Conservation (phyloP, 2,113 vertebrate species). For the Gymnorhina tibicen region DNA sequence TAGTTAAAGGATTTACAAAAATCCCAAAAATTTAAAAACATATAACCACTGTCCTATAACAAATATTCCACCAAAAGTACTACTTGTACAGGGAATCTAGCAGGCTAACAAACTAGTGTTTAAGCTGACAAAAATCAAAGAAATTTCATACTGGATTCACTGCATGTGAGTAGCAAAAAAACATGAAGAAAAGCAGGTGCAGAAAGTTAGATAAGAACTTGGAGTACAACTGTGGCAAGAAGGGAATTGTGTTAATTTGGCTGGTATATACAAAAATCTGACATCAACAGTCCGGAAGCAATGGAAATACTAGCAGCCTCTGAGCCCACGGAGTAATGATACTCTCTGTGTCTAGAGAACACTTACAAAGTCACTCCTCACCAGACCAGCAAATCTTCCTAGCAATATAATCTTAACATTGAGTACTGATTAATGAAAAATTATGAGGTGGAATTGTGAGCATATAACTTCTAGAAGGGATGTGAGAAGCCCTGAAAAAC, state of each 20-base stretch:
- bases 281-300: not conserved
- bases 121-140: not conserved
- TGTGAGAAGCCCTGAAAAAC: not conserved
- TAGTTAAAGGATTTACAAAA: not conserved
- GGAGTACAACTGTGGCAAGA: not conserved
- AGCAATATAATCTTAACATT: not conserved
- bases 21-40: not conserved
- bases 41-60: not conserved
- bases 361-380: not conserved
- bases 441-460: not conserved
- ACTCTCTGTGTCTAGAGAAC: not conserved
- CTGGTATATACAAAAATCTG: not conserved
- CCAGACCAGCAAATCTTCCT: not conserved
- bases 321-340: not conserved
- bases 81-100: not conserved
- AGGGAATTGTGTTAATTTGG: not conserved
- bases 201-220: not conserved
- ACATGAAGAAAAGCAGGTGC: not conserved
- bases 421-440: not conserved
- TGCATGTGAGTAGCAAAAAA: not conserved
- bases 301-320: not conserved
- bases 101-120: not conserved
- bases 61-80: not conserved
- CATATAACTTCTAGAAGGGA: not conserved
- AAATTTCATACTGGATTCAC: not conserved